phyloP scores from a whole-genome alignment of 92 coral and sea anemone genomes.

The Hydrozoanthus gracilis region DNA sequence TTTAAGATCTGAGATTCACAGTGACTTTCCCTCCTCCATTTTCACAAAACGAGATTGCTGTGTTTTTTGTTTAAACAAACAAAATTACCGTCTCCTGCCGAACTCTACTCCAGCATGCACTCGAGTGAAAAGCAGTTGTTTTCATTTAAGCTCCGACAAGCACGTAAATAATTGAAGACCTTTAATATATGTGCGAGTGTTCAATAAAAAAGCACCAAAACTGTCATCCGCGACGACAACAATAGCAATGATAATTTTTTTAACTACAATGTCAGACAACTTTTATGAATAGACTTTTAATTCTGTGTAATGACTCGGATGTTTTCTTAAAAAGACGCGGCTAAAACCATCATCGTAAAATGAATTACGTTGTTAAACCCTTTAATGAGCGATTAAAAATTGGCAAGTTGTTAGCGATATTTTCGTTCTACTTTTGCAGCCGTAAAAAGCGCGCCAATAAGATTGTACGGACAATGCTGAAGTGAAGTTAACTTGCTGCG shows the following conservation, averaged over 20 bases:
- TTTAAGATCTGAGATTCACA: not conserved
- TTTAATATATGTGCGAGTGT: not conserved
- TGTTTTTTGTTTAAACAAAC: not conserved
- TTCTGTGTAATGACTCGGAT: not conserved
- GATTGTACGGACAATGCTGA: not conserved
- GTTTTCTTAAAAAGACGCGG: not conserved
- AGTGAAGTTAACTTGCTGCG: constrained; percentile 6
- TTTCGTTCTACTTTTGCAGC: not conserved
- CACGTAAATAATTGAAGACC: constrained; percentile 16
- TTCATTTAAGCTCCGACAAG: constrained; percentile 3
- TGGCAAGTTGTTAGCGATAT: not conserved
- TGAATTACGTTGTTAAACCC: not conserved
- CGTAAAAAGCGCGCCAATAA: not conserved
- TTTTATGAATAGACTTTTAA: not conserved
- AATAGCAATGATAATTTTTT: not conserved
- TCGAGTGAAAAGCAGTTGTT: constrained; percentile 15
- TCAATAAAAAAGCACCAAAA: not conserved
- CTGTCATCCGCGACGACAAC: not conserved
- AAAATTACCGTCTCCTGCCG: not conserved
- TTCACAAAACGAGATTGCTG: not conserved
- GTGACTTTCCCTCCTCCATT: not conserved
- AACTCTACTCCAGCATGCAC: not conserved
- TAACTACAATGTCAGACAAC: not conserved
- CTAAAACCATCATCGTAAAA: constrained; percentile 9
- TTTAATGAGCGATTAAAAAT: constrained; percentile 1